phyloP scores from a whole-genome alignment of 2,888 invertebrate genomes.

The Archaeoteleia sp. region DNA sequence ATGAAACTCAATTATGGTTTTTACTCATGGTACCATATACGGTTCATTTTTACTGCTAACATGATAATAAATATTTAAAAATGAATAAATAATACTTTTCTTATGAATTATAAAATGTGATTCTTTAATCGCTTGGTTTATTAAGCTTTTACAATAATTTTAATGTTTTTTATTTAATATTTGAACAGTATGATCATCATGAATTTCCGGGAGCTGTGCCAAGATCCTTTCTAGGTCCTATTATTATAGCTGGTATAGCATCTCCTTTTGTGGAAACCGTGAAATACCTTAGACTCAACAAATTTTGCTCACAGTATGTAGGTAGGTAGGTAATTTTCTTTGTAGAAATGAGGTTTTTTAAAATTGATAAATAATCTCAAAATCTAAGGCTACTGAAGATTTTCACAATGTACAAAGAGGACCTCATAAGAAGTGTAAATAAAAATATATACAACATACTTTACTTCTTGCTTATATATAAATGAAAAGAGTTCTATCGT shows the following conservation, averaged over 20 bases:
- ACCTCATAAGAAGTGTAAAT: no score
- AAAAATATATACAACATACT: no score
- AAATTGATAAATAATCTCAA: slow-evolving; percentile 4
- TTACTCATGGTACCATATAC: no score
- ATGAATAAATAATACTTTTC: no score
- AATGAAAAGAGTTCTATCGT: no score
- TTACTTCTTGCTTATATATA: no score
- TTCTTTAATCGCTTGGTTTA: background rate
- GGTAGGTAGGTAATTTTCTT: slow-evolving; percentile 81
- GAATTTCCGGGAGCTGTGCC: slow-evolving; percentile 99
- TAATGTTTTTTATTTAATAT: slow-evolving; percentile 41
- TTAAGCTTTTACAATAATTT: slow-evolving; percentile 10
- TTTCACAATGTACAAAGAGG: no score
- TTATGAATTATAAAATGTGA: background rate
- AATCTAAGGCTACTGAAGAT: no score
- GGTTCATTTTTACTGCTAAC: no score
- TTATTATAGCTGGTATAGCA: slow-evolving; percentile 86
- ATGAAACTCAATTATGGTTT: no score
- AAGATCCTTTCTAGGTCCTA: slow-evolving; percentile 94
- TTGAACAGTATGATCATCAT: slow-evolving; percentile 95
- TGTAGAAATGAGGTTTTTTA: slow-evolving; percentile 28
- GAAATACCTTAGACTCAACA: slow-evolving; percentile 82
- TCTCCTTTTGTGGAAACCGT: slow-evolving; percentile 84
- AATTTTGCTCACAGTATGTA: slow-evolving; percentile 92
- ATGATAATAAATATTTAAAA: no score